These are phyloP conservation scores for Erpornis zantholeuca DNA, from an alignment of 2,113 vertebrate species.

Conservation along the genomic window DNA sequence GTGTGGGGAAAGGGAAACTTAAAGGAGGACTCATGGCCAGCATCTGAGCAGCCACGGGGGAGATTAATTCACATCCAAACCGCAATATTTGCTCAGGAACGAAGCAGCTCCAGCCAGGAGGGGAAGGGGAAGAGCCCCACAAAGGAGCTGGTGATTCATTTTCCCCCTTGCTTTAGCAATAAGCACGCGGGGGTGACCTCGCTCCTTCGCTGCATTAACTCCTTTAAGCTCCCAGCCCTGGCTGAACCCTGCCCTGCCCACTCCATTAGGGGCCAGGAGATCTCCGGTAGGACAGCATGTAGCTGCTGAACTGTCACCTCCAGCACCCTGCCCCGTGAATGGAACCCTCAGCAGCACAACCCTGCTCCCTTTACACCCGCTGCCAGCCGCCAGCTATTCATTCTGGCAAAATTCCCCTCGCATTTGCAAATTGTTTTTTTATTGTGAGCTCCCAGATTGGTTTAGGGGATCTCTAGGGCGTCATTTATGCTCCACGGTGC, in stretches of 20 bases:
- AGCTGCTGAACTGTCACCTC: constrained; percentile 54
- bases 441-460: constrained; percentile 59
- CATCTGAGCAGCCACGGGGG: background rate
- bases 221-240: background rate
- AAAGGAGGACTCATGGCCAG: background rate
- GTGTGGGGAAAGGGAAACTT: background rate
- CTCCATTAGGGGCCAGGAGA: background rate
- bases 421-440: constrained; percentile 47
- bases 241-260: constrained; percentile 3
- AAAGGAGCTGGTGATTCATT: background rate
- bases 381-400: constrained; percentile 50
- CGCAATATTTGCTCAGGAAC: background rate
- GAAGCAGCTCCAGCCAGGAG: background rate
- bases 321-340: constrained; percentile 36
- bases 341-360: constrained; percentile 4
- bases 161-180: background rate
- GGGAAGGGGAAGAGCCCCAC: background rate
- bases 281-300: background rate
- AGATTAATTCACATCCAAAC: background rate
- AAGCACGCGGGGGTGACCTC: constrained; percentile 18
- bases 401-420: constrained; percentile 45
- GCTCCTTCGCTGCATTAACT: constrained; percentile 16
- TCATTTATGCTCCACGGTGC: constrained; percentile 56
- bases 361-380: constrained; percentile 29
- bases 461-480: constrained; percentile 66